phyloP scores from a whole-genome alignment of 2,113 vertebrate species.

The Leuciscus idus region DNA sequence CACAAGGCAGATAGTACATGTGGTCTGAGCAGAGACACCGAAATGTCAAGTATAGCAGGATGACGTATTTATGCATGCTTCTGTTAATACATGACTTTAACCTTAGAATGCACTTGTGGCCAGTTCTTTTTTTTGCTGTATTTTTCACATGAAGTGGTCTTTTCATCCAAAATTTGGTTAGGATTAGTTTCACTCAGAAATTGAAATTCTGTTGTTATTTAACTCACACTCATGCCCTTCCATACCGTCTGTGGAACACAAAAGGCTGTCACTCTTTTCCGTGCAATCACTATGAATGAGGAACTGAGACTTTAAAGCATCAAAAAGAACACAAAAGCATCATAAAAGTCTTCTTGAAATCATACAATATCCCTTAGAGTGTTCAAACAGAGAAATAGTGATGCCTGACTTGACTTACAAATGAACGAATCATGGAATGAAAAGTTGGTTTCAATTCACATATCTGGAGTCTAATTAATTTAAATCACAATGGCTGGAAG shows the following conservation, averaged over 20 bases:
- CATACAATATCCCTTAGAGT: not conserved
- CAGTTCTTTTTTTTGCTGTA: not conserved
- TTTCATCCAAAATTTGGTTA: not conserved
- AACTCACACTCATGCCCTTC: not conserved
- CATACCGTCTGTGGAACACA: not conserved
- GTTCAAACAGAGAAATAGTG: not conserved
- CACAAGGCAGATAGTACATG: conserved; percentile 47
- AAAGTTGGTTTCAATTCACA: not conserved
- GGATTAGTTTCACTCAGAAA: not conserved
- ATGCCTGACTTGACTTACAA: not conserved
- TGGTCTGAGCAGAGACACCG: conserved; percentile 41
- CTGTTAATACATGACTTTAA: not conserved
- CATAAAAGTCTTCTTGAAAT: not conserved
- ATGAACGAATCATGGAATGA: not conserved
- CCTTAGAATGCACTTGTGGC: not conserved
- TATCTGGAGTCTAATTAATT: not conserved
- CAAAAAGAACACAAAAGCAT: not conserved
- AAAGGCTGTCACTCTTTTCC: not conserved
- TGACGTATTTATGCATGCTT: conserved; percentile 13
- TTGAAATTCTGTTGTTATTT: not conserved
- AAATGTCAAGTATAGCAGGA: conserved; percentile 48
- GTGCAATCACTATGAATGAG: not conserved
- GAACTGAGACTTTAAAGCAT: not conserved
- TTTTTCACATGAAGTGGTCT: not conserved
- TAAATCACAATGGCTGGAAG: not conserved